These are phyloP conservation scores for Cygnus olor DNA, from an alignment of 2,797 vertebrate species.

Conservation along the genomic window DNA sequence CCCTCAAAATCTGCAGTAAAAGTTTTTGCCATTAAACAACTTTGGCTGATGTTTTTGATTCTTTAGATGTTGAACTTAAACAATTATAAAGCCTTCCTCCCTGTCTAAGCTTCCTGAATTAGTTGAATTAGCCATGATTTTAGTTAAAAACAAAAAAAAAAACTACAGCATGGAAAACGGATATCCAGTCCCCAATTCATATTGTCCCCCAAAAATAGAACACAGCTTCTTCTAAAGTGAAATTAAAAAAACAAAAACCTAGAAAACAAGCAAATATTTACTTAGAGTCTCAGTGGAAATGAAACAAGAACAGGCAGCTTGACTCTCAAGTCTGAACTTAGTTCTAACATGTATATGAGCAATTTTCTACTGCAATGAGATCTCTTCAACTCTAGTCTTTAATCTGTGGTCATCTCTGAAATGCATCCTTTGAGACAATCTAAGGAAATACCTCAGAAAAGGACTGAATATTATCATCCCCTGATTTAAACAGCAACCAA, in stretches of 20 bases:
- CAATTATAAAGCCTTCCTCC: not conserved
- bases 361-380: not conserved
- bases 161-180: not conserved
- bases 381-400: not conserved
- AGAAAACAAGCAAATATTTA: not conserved
- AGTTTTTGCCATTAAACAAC: not conserved
- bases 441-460: not conserved
- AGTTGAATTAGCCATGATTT: not conserved
- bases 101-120: not conserved
- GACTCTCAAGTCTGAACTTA: not conserved
- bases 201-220: not conserved
- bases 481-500: not conserved
- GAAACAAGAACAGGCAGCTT: not conserved
- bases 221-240: not conserved
- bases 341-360: not conserved
- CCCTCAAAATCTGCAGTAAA: not conserved
- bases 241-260: not conserved
- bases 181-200: not conserved
- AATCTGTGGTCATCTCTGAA: not conserved
- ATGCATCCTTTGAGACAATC: not conserved
- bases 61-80: no score
- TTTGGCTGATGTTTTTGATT: not conserved
- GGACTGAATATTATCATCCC: accelerated
- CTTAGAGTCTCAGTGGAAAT: not conserved
- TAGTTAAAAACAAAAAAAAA: not conserved